Base-by-base conservation (phyloP, 2,113 vertebrate species). In the Thymallus thymallus region DNA sequence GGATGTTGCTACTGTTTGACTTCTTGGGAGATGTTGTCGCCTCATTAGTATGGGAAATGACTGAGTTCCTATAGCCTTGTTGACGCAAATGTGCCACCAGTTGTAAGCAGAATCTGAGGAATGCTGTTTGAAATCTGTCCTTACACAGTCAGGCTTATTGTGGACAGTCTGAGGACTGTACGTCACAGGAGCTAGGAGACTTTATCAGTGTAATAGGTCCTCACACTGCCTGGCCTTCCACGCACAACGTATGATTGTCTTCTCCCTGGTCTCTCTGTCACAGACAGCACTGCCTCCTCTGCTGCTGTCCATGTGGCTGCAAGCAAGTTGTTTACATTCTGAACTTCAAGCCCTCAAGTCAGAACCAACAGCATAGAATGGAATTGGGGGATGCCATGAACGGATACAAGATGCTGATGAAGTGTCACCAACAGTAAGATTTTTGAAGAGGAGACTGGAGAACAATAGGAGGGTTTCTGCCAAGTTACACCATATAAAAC, bases 91-190 rank as follows among this genome's bases (percentile, higher is more conserved):
- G 85, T 88, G 88, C 83, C 87, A 84, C 85, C 84, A 85, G 87
- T 88, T 83, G 78, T 83, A 80, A 87, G 85, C 85, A 87, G 91
- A 92, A 92, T 92, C 83, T 77, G 72, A 89, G 84, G 89, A 92
- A 91, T 91, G 88, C 79, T 85, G 83, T 85, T 85, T 84, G 82
- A 89, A 89, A 83, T 84, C 71, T 75, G 75, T 83, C 77, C 69
- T 71, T 73, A 84, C 74, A 87, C 87, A 87, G 82, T 72, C 74
- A 55, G 65, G 60, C 51, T 68, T 68, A 80, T 80, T 85, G 80
- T 86, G 80, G 51, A 75, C 3, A 4, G 26, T 64, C 14, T 5
- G 29, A 12, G 68, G 16, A 58, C 66, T 60, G 55, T 41, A 24
- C 22, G 55, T 71, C 73, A 69, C 70, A 58, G 18, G 60, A 61